Base-by-base conservation (phyloP, 64 coral and sea anemone genomes). In the Pachyseris speciosa region DNA sequence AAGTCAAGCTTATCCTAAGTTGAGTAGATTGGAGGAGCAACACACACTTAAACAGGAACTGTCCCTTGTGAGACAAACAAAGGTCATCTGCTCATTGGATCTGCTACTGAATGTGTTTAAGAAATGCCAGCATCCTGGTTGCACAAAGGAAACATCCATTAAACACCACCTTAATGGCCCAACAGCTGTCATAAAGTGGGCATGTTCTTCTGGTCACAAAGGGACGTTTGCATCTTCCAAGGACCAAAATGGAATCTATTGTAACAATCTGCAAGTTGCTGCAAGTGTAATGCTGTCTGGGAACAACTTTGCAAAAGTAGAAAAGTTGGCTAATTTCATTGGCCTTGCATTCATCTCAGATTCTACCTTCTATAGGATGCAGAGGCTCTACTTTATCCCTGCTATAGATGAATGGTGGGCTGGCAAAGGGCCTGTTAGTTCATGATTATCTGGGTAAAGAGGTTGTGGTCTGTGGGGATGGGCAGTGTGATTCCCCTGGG, bases 401-500 rank as follows among this genome's bases (percentile, higher is more conserved):
- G 60, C 27, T 64, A 29, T 91, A 37, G 38, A 91, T 63, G 89
- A 91, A 36, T 90, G 77, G 78, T 91, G 89, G 89, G 22, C 45
- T 52, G 49, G 49, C 49, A 52, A 16, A 52, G 49, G 19, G 49
- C 10, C 5, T 15, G 19, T 15, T 52, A 52, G 9, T 52, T 52
- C 9, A 52, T 16, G 9, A 52, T 9, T 52, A 15, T 52, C 49
- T 9, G 10, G 49, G 19, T 16, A 52, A 52, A 16, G 49, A 52
- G 49, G 49, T 45, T 4, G 49, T 91, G 12, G n/a, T 91, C 22
- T 41, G n/a, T 80, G 88, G 88, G 27, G 88, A 90, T 83, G 89
- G 89, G 5, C 77, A 83, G 30, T 83, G 76, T 91, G 89, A 83
- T 49, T 91, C 89, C 16, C 88, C 88, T 20, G 88, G 88, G 12